Conservation (phyloP, 2,797 vertebrate genomes). For the Melanotaenia pygmaea region DNA sequence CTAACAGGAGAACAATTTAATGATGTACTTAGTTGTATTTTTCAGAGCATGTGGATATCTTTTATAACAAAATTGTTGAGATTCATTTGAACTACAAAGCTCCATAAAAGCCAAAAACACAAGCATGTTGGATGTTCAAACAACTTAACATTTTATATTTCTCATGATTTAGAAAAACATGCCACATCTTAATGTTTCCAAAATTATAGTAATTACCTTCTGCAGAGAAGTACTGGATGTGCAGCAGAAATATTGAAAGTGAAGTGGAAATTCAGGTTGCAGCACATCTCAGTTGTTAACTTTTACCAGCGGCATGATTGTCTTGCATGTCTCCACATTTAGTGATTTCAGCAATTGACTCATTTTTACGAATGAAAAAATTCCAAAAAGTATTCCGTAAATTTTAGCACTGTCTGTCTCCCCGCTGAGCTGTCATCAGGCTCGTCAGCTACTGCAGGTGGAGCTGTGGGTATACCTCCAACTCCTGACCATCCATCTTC, state of each 20-base stretch:
- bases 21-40: background rate
- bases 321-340: background rate
- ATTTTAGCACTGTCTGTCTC: constrained; percentile 35
- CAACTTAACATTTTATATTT: background rate
- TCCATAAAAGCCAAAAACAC: background rate
- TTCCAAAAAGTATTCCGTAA: constrained; percentile 46
- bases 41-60: background rate
- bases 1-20: constrained; percentile 13
- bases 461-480: constrained; percentile 31
- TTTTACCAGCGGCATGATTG: background rate
- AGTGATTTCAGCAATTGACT: background rate
- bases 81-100: background rate
- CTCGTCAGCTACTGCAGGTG: constrained; percentile 57
- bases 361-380: background rate
- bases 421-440: constrained; percentile 47
- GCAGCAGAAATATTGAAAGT: background rate
- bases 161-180: background rate
- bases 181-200: background rate
- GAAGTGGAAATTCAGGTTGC: background rate
- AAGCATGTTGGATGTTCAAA: background rate
- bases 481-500: constrained; percentile 30
- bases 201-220: background rate
- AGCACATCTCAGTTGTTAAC: background rate
- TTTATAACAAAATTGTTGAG: background rate
- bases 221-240: background rate